Evolutionary conservation across 2,888 invertebrate species (phyloP), one percentile per base, ranked within the genome.

Genomic region (Galerucella calmariensis): DNA sequence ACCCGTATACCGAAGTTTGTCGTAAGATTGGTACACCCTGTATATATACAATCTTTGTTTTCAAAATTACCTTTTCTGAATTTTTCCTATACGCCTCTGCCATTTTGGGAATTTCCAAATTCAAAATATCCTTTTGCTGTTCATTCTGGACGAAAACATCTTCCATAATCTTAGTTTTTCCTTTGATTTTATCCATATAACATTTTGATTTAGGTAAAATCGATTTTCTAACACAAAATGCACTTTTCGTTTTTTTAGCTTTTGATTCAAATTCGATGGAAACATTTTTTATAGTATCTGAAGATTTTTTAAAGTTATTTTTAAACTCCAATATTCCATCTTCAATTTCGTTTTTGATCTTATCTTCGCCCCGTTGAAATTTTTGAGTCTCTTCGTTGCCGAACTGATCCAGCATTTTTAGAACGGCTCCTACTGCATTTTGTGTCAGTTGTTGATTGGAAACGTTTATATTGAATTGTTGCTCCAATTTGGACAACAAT

Each of bases 401-500:
- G 11, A 73, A 70, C 48, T 63, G 58, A 51, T 65, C 69, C n/a
- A 73, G 41, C 70, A 75, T 67, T 62, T 70, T 53, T 24, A 69
- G n/a, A 24, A 70, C 75, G 11, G 67, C 58, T 20, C 20, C 56
- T n/a, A 75, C 70, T 4, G 73, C 75, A 3, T 35, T 73, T 11
- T 75, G 41, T 2, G 69, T 67, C 1, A 73, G 14, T 44, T n/a
- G 59, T 59, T 80, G 77, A 71, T 82, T 81, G 0, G 74, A 56
- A 20, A 71, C 62, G 35, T 79, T 81, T 62, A 79, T 81, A 48
- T 63, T 72, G 51, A 79, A 81, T 41, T 79, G 80, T 48, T 78
- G 75, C 73, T 81, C 80, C 10, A 82, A 75, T 68, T 82, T 82
- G 10, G 70, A 72, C 41, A 80, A 79, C 11, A 82, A 66, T 41